A percentile compares a stretch with the other conserved stretches of the same genome.
phyloP scores from a whole-genome alignment of 2,113 vertebrate genomes.

The Accipiter cooperii region DNA sequence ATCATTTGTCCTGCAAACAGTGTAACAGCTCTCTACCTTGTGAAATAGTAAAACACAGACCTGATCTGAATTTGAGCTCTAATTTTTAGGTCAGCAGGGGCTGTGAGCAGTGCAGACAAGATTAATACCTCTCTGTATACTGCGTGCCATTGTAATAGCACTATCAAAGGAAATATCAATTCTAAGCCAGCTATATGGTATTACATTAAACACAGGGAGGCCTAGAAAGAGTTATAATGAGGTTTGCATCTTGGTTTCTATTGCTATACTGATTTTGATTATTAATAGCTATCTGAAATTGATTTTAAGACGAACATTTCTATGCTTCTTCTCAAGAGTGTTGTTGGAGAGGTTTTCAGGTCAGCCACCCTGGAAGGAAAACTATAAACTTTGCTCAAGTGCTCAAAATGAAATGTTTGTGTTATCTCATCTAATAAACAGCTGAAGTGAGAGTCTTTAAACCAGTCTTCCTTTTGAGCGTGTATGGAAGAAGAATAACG shows the following conservation, averaged over 20 bases:
- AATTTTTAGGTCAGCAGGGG: not conserved
- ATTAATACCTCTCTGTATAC: not conserved
- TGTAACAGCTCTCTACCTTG: not conserved
- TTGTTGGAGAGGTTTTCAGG: slow-evolving; percentile 8
- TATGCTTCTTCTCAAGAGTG: not conserved
- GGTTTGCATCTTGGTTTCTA: not conserved
- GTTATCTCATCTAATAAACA: slow-evolving; percentile 44
- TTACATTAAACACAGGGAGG: not conserved
- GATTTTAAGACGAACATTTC: not conserved
- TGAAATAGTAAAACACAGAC: not conserved
- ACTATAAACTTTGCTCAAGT: slow-evolving; percentile 18
- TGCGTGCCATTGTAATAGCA: not conserved
- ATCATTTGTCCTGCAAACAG: not conserved
- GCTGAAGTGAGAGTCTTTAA: slow-evolving; percentile 32
- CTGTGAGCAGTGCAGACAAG: not conserved
- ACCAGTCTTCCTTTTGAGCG: not conserved
- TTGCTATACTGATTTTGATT: not conserved
- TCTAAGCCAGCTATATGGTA: not conserved
- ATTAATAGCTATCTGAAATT: not conserved
- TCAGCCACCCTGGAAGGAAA: not conserved
- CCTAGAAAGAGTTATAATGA: not conserved
- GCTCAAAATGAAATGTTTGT: slow-evolving; percentile 15
- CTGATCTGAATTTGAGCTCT: not conserved
- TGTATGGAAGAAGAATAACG: not conserved
- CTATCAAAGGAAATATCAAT: not conserved